Evolutionary conservation across 2,113 vertebrate genomes (phyloP).

Genomic region (Mirza zaza): DNA sequence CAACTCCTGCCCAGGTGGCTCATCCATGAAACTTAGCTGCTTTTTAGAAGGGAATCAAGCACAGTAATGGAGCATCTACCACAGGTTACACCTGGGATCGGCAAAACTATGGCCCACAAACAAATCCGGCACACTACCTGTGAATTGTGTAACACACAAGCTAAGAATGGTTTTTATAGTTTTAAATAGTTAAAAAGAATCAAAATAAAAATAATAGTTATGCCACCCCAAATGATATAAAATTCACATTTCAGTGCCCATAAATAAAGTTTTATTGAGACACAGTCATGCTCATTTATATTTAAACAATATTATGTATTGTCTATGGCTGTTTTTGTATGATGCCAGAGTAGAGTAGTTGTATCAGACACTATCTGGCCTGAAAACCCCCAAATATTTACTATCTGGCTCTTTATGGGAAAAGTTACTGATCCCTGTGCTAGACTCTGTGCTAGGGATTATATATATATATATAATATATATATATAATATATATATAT

Average conservation of each 20-base stretch:
- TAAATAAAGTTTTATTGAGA: constrained; percentile 18
- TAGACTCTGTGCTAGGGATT: neutral
- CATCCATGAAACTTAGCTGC: neutral
- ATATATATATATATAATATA: neutral
- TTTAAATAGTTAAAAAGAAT: constrained; percentile 17
- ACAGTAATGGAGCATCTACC: neutral
- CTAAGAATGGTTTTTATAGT: neutral
- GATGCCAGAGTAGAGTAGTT: neutral
- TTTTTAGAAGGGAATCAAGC: neutral
- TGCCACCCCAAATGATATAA: neutral
- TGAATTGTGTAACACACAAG: neutral
- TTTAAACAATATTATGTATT: neutral
- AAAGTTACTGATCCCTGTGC: neutral
- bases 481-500: neutral
- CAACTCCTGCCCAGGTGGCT: neutral
- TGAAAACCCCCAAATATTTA: neutral
- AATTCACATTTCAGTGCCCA: neutral
- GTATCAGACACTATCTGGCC: neutral
- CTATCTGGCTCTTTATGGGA: neutral
- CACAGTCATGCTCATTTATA: neutral
- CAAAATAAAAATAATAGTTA: neutral
- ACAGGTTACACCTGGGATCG: neutral
- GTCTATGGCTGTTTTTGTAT: neutral
- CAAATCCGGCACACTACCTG: neutral
- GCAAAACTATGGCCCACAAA: neutral